Conservation (phyloP, 1,140 invertebrate species). For the Papilio glaucus region DNA sequence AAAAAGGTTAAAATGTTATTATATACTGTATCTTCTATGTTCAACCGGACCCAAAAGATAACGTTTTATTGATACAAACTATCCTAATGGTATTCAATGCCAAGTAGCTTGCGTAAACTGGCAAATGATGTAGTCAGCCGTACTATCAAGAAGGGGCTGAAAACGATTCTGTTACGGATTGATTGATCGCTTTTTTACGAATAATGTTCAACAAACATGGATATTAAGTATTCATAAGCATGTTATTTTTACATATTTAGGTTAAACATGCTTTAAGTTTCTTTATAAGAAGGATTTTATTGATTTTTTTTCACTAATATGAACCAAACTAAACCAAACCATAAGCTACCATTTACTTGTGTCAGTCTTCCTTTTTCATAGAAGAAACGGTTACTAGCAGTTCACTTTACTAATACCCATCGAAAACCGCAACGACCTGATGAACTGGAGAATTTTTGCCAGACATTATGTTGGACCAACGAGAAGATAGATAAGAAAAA, state of each 20-base stretch:
- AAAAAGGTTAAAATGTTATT: background rate
- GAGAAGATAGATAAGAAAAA: no score
- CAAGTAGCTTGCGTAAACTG: background rate
- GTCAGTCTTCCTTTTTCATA: no score
- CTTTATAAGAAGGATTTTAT: no score
- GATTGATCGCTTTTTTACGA: conserved; percentile 20
- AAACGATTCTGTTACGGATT: background rate
- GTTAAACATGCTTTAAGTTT: background rate
- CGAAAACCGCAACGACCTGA: no score
- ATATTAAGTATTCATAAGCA: conserved; percentile 20
- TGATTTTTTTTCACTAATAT: no score
- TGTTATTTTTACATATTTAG: conserved; percentile 20
- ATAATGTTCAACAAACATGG: conserved; percentile 23
- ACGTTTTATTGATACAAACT: background rate
- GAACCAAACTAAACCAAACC: no score
- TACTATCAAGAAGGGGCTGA: conserved; percentile 11
- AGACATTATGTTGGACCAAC: no score
- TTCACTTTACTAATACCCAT: no score
- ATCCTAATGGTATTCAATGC: conserved; percentile 4
- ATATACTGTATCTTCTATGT: background rate
- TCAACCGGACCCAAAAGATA: background rate
- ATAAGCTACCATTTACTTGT: no score
- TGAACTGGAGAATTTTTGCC: no score
- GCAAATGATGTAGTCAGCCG: conserved; percentile 15
- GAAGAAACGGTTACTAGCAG: no score